Conservation (phyloP, 2,888 invertebrate genomes). For the Ochlodes sylvanus region DNA sequence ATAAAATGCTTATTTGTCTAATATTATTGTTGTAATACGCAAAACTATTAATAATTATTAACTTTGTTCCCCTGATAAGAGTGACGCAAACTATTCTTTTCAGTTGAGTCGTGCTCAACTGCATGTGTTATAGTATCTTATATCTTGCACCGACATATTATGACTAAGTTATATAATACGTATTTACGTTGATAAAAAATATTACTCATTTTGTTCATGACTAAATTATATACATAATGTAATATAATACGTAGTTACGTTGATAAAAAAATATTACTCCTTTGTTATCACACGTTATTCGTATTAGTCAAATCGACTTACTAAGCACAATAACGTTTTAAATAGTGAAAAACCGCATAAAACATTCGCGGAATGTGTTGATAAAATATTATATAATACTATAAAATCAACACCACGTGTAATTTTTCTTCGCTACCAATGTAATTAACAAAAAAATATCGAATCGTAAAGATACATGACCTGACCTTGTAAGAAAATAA, state of each 20-base stretch:
- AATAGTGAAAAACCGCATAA: background rate
- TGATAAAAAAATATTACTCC: slow-evolving; percentile 22
- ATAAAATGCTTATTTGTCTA: background rate
- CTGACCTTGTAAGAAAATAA: background rate
- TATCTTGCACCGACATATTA: slow-evolving; percentile 21
- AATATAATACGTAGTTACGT: slow-evolving; percentile 23
- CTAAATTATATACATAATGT: slow-evolving; percentile 31
- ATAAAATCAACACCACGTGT: background rate
- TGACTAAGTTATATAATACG: slow-evolving; percentile 33
- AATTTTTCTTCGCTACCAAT: background rate
- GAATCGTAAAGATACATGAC: background rate
- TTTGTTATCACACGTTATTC: slow-evolving; percentile 16
- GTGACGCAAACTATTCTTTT: slow-evolving; percentile 29
- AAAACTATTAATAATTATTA: slow-evolving; percentile 11
- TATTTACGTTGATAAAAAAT: slow-evolving; percentile 19
- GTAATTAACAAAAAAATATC: slow-evolving; percentile 1
- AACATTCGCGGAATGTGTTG: slow-evolving; percentile 1
- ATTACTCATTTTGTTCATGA: slow-evolving; percentile 33
- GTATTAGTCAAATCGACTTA: slow-evolving; percentile 8
- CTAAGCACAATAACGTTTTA: background rate
- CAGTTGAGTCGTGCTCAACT: background rate
- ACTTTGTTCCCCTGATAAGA: slow-evolving; percentile 18
- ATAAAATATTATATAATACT: too few species aligned
- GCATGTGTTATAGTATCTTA: slow-evolving; percentile 4
- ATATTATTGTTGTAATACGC: background rate